phyloP scores from a whole-genome alignment of 2,113 vertebrate species.

The Leuciscus idus region DNA sequence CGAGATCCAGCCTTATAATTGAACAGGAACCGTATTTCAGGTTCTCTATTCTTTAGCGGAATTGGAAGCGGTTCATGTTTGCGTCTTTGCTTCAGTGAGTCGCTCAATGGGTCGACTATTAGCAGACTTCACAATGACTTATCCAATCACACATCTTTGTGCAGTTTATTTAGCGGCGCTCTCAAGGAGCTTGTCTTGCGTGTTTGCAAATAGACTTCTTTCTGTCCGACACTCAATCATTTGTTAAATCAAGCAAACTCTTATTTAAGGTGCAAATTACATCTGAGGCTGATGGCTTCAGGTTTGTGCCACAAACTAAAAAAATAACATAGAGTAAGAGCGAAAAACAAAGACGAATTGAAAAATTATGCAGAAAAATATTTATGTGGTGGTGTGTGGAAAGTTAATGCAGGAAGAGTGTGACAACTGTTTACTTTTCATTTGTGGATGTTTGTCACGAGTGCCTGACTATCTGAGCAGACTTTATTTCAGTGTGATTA shows the following conservation, averaged over 20 bases:
- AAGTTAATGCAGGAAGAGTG: not conserved
- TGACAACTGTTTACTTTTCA: not conserved
- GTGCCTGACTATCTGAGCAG: not conserved
- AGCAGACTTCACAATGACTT: not conserved
- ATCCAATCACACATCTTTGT: not conserved
- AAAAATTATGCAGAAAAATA: constrained; percentile 2
- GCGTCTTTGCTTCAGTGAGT: not conserved
- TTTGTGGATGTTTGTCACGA: not conserved
- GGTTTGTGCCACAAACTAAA: not conserved
- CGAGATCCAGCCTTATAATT: constrained; percentile 53
- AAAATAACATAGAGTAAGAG: not conserved
- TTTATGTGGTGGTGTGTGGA: not conserved
- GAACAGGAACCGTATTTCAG: constrained; percentile 37
- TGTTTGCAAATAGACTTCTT: not conserved
- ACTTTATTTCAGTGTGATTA: not conserved
- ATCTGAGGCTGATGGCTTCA: not conserved
- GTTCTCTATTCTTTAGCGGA: constrained; percentile 14
- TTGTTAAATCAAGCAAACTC: constrained; percentile 12
- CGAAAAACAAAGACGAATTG: not conserved
- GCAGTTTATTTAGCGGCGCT: not conserved
- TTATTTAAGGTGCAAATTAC: not conserved
- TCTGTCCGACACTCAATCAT: constrained; percentile 2
- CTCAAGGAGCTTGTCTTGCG: not conserved
- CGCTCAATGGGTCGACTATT: not conserved
- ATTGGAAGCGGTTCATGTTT: not conserved